phyloP scores from a whole-genome alignment of 2,113 vertebrate species.

The Grantiella picta region DNA sequence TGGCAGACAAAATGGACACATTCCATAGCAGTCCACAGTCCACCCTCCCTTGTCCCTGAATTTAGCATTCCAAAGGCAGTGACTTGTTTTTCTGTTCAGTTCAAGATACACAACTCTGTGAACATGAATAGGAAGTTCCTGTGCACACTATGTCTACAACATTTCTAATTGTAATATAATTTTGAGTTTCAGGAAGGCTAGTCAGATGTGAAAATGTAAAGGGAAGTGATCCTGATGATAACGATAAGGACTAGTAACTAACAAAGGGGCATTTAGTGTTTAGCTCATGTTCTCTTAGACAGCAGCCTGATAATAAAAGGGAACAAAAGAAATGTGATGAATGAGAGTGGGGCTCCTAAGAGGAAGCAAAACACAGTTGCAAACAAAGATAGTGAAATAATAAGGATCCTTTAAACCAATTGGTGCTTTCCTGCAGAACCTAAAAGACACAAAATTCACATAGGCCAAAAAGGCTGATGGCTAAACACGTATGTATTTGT shows the following conservation, averaged over 20 bases:
- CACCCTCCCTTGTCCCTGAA: background rate
- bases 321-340: conserved; percentile 42
- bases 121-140: conserved; percentile 1
- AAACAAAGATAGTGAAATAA: conserved; percentile 2
- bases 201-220: background rate
- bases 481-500: background rate
- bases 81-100: background rate
- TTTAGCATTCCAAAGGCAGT: background rate
- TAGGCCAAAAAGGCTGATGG: background rate
- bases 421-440: background rate
- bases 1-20: background rate
- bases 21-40: background rate
- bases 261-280: background rate
- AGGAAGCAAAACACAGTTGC: background rate
- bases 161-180: background rate
- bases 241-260: background rate
- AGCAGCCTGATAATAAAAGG: background rate
- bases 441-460: background rate
- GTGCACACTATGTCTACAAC: background rate
- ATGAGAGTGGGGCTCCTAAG: background rate
- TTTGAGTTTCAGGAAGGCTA: conserved; percentile 39
- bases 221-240: conserved; percentile 48
- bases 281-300: conserved; percentile 27
- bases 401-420: background rate
- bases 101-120: background rate